Percentiles rank a stretch among this genome's conserved stretches.
phyloP scores from a whole-genome alignment of 53 echinoderm and acorn worm genomes.

The Crossaster papposus region DNA sequence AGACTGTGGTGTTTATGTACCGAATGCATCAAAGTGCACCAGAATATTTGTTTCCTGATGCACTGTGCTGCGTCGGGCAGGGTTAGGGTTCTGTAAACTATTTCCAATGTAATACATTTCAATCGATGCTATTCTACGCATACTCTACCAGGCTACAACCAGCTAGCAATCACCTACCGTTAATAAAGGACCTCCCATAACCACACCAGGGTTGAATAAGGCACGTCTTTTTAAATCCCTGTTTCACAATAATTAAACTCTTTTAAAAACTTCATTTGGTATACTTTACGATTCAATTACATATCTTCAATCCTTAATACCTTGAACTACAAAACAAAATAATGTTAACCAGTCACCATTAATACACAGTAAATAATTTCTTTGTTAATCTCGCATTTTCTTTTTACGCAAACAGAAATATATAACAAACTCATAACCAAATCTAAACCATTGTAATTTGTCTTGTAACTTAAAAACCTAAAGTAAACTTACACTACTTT shows the following conservation, averaged over 20 bases:
- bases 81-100: no score
- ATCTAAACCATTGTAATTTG: no score
- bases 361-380: neutral
- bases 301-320: slow-evolving; percentile 18
- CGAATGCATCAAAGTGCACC: no score
- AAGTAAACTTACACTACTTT: no score
- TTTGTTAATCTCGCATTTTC: slow-evolving; percentile 26
- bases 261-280: slow-evolving; percentile 47
- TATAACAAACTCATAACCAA: slow-evolving; percentile 16
- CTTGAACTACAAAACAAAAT: neutral
- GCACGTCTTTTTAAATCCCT: neutral
- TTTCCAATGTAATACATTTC: neutral
- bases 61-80: no score
- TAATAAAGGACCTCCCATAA: neutral
- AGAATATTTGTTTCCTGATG: no score
- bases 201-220: neutral
- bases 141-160: neutral
- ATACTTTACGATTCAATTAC: slow-evolving; percentile 34
- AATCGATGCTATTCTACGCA: neutral
- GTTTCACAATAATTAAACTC: neutral
- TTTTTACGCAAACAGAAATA: slow-evolving; percentile 29
- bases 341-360: no score
- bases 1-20: no score
- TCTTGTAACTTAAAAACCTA: no score
- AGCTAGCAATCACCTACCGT: neutral